phyloP scores from a whole-genome alignment of 2,888 invertebrate genomes.

The Stenodema calcarata region DNA sequence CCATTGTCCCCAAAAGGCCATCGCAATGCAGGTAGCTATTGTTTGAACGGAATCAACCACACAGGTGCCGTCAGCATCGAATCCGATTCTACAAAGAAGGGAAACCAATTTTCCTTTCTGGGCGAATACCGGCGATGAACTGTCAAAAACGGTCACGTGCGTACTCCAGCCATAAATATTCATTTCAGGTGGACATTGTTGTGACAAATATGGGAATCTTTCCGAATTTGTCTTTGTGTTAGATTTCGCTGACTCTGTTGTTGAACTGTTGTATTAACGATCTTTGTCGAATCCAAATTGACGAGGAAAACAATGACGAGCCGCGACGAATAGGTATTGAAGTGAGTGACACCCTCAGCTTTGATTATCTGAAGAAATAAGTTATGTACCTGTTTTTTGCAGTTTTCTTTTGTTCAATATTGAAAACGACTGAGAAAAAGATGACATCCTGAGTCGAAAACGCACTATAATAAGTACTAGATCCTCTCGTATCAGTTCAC shows the following conservation, averaged over 20 bases:
- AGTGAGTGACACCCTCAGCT: not conserved
- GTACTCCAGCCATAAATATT: not conserved
- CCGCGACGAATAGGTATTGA: not conserved
- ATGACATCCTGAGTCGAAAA: too few species aligned
- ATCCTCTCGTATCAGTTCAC: too few species aligned
- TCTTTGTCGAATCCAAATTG: not conserved
- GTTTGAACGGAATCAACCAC: not conserved
- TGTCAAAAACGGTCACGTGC: not conserved
- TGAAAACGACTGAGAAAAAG: too few species aligned
- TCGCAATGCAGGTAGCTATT: not conserved
- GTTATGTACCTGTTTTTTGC: not conserved
- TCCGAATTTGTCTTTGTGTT: not conserved
- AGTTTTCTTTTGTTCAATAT: not conserved
- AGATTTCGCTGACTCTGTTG: not conserved
- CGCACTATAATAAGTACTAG: too few species aligned
- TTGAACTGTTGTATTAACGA: not conserved
- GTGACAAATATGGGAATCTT: not conserved
- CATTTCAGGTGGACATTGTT: not conserved
- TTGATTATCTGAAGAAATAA: not conserved
- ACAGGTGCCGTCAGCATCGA: not conserved
- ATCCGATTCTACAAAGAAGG: not conserved
- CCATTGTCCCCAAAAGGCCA: not conserved
- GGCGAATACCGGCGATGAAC: not conserved
- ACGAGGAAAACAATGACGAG: not conserved
- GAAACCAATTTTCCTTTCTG: not conserved